These are phyloP conservation scores for Cyprinus carpio DNA, from an alignment of 2,113 vertebrate species.

Conservation along the genomic window DNA sequence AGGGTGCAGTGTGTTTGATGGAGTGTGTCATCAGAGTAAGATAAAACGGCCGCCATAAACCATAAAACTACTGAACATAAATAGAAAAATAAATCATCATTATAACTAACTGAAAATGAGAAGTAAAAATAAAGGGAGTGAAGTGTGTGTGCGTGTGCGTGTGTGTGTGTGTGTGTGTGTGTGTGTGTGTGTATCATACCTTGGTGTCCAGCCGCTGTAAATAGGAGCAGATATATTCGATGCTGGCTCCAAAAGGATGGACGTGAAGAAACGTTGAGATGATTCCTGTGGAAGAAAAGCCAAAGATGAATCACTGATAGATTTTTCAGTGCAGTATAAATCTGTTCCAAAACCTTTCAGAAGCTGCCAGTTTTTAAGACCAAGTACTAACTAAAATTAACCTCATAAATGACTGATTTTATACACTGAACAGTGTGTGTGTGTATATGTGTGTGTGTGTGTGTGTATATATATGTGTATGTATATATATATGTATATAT, in stretches of 20 bases:
- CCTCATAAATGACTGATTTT: background rate
- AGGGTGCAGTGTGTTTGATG: background rate
- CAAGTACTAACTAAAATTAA: background rate
- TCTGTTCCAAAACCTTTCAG: background rate
- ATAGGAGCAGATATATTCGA: slow-evolving; percentile 97
- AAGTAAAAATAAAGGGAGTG: background rate
- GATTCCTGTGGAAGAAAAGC: slow-evolving; percentile 79
- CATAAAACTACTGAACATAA: background rate
- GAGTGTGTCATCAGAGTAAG: no score
- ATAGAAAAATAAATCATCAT: background rate
- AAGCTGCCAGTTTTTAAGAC: background rate
- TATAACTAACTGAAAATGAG: background rate
- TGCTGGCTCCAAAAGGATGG: slow-evolving; percentile 94
- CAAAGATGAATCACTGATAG: slow-evolving; percentile 37
- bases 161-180: slow-evolving; percentile 9
- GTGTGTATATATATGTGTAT: no score
- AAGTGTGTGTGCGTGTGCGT: background rate
- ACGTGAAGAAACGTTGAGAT: slow-evolving; percentile 95
- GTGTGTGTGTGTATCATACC: slow-evolving; percentile 69
- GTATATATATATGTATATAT: no score
- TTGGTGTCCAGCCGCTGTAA: slow-evolving; percentile 93
- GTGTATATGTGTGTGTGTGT: no score
- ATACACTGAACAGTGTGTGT: background rate
- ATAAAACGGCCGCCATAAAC: background rate
- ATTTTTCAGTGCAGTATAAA: background rate